Base-by-base conservation (phyloP, 2,797 vertebrate species). In the Heterohyrax brucei region DNA sequence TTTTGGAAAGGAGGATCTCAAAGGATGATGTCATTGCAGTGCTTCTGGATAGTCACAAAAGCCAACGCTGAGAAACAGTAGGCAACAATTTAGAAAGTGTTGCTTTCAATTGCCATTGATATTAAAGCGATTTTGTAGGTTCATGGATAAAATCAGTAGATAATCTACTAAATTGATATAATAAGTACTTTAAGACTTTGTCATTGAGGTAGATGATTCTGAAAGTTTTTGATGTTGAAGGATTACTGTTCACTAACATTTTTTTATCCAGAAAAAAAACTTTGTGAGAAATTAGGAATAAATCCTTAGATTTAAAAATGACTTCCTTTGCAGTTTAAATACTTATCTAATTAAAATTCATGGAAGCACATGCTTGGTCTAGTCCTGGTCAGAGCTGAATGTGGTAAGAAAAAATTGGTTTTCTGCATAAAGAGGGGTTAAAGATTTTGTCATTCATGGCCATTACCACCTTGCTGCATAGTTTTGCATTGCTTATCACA, bases 271-370 rank as follows among this genome's bases (percentile, higher is more conserved):
- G 3, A 96, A 16, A 90, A 92, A 87, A 79, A 61, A 75, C 91
- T 93, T 86, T 91, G 24, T 83, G 53, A 93, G 39, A 92, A 94
- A 89, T 87, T 56, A 89, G 73, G n/a, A 90, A 76, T 79, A 80
- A 87, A n/a, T 76, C 19, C n/a, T 87, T 92, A 50, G 53, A 92
- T 73, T 94, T 93, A 87, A 96, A 96, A 96, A 64, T 73, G 62
- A 39, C 59, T 83, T 89, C 87, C 66, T 80, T 87, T 59, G 56
- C 64, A 62, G 87, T 94, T 93, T 92, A 89, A 72, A 90, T 84
- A 87, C 61, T 48, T 91, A 21, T 13, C 46, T 76, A 83, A 95
- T 91, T 88, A 91, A 95, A 97, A 96, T 90, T 94, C 88, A 91
- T n/a, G 87, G 56, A 87, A 86, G 50, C 53, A 62, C 13, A 16